Base-by-base conservation (phyloP, 30 jellyfish, hydroid and myxozoan species). In the Sanderia malayensis region DNA sequence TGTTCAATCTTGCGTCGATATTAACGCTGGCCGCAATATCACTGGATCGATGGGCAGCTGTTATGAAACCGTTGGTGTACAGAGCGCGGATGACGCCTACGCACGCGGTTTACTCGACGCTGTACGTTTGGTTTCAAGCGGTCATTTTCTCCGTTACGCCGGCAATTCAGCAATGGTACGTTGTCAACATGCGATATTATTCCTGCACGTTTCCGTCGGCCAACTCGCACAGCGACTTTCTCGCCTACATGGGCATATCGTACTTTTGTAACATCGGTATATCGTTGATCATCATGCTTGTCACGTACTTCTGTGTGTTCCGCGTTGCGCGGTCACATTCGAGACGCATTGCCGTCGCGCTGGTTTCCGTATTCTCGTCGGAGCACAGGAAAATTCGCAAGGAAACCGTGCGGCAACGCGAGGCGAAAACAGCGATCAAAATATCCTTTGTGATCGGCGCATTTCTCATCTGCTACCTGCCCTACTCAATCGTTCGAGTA, bases 241-340 rank as follows among this genome's bases (percentile, higher is more conserved):
- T 60, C 41, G 44, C 64, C 23, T 86, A 75, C 78, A 79, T 73
- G 89, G n/a, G 84, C 49, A n/a, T 26, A 22, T 53, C 78, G 1
- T 44, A 70, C 44, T 80, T 66, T 3, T 45, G 67, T 34, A 86
- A 86, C 71, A 76, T 86, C 61, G 89, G 77, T 4, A 44, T 80
- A 31, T 64, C 96, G 3, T 66, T 86, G 17, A 63, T 63, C 24
- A 61, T 86, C 74, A 79, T 86, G 26, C 81, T 86, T 2, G 86
- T 79, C 27, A 86, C 96, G 19, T 86, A 86, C 37, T 79, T 73
- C 58, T 86, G 58, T 75, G 86, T 86, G 2, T 86, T 86, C 59
- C 91, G 92, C 7, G 92, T 86, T 8, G 96, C 96, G 19, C 72
- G 96, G 30, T 73, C 92, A 21, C 96, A 86, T 64, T 76, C 88